A percentile compares a stretch with the other conserved stretches of the same genome.
Evolutionary conservation across 2,888 invertebrate species (phyloP).

Genomic region (Apamea epomidion): DNA sequence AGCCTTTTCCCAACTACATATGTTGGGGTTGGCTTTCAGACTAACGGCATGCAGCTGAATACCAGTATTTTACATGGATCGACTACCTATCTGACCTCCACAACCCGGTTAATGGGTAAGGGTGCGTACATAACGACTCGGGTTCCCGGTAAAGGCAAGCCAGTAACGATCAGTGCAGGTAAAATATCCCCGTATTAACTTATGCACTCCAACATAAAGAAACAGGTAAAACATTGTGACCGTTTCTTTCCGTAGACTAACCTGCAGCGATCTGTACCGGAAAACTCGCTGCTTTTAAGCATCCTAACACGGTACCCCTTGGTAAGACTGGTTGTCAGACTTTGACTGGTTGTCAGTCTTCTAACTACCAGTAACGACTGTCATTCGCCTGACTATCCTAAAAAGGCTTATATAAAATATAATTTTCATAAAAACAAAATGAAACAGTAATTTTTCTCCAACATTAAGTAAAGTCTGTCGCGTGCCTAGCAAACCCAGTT

Average conservation of each 20-base stretch:
- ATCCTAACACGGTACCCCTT: neutral
- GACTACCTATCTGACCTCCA: too few relatives aligned
- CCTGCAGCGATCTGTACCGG: too few relatives aligned
- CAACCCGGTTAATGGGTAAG: too few relatives aligned
- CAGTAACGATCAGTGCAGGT: too few relatives aligned
- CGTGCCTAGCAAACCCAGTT: constrained; percentile 56
- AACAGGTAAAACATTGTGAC: too few relatives aligned
- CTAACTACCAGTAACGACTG: neutral
- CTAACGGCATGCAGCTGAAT: neutral
- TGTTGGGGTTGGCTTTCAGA: neutral
- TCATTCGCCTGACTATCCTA: neutral
- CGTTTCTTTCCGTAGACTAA: too few relatives aligned
- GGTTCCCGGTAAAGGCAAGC: too few relatives aligned
- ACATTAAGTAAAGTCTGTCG: constrained; percentile 56
- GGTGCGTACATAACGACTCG: too few relatives aligned
- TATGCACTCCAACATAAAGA: too few relatives aligned
- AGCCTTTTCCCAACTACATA: neutral
- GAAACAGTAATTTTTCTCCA: constrained; percentile 35
- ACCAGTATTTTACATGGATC: neutral
- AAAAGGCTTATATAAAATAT: constrained; percentile 35
- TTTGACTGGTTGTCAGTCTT: neutral
- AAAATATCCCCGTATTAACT: too few relatives aligned
- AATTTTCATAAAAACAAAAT: constrained; percentile 25
- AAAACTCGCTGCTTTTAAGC: too few relatives aligned
- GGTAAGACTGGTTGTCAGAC: neutral